phyloP scores from a whole-genome alignment of 1,140 invertebrate genomes.

The Anthonomus grandis region DNA sequence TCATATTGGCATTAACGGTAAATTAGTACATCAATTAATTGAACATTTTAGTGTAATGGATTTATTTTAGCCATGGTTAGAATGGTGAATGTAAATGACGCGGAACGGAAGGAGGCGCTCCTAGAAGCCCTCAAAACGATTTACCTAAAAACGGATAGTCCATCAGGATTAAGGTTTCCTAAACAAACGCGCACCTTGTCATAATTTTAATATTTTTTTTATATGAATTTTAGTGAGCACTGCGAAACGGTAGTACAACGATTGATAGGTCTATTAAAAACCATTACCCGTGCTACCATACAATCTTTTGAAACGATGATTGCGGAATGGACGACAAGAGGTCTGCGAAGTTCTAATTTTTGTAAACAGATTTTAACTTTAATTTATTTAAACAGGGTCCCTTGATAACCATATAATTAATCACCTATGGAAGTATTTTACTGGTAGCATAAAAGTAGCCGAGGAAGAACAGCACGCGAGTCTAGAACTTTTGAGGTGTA shows the following conservation, averaged over 20 bases:
- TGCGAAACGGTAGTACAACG: constrained; percentile 33
- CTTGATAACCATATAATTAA: constrained; percentile 44
- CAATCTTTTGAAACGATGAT: constrained; percentile 39
- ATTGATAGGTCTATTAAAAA: constrained; percentile 35
- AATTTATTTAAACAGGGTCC: too few species aligned
- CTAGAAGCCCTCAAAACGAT: constrained; percentile 40
- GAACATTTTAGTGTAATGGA: too few species aligned
- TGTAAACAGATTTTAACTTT: too few species aligned
- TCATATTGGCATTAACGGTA: constrained; percentile 35
- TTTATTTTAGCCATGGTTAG: constrained; percentile 40
- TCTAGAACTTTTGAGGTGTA: constrained; percentile 36
- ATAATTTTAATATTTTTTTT: too few species aligned
- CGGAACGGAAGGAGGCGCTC: constrained; percentile 39
- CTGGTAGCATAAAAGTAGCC: constrained; percentile 25
- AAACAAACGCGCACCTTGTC: background rate
- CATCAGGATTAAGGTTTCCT: too few species aligned
- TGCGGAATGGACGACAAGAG: constrained; percentile 39
- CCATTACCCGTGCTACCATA: constrained; percentile 25
- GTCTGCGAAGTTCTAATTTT: constrained; percentile 21
- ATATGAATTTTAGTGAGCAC: constrained; percentile 40
- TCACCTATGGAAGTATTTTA: constrained; percentile 41
- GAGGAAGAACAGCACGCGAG: constrained; percentile 32
- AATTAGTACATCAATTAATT: too few species aligned
- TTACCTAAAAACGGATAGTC: constrained; percentile 39
- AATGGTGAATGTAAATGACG: constrained; percentile 40